phyloP scores from a whole-genome alignment of 2,888 invertebrate species.

The Meiosimyza decipiens region DNA sequence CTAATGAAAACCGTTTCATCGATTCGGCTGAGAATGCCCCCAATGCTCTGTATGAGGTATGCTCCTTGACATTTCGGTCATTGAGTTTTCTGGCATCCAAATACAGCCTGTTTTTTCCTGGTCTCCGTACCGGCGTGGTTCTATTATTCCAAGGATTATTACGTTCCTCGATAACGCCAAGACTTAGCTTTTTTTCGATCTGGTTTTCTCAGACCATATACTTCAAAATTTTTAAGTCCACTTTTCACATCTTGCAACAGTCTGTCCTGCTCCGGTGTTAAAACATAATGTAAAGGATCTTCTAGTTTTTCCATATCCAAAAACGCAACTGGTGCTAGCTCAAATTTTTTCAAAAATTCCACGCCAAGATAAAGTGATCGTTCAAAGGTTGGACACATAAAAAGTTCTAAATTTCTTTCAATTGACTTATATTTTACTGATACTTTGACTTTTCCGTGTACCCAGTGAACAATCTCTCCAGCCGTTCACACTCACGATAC shows the following conservation, averaged over 20 bases:
- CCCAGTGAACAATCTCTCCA: too few species aligned
- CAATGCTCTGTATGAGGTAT: too few species aligned
- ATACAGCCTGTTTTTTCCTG: too few species aligned
- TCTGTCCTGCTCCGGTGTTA: not conserved
- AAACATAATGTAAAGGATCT: not conserved
- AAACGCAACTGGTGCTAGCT: constrained; percentile 12
- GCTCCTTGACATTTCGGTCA: too few species aligned
- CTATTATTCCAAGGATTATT: constrained; percentile 42
- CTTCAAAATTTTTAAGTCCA: too few species aligned
- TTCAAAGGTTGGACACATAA: constrained; percentile 26
- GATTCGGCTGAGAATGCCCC: not conserved
- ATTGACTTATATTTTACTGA: too few species aligned
- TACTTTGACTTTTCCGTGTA: too few species aligned
- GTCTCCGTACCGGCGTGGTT: constrained; percentile 30
- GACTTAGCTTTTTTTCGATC: too few species aligned
- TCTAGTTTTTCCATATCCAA: too few species aligned
- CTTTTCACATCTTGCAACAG: not conserved
- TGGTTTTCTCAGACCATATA: too few species aligned
- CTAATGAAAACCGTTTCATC: constrained; percentile 48
- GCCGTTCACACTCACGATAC: constrained; percentile 19
- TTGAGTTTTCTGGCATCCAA: too few species aligned
- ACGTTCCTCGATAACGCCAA: constrained; percentile 49
- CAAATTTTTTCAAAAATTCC: constrained; percentile 36
- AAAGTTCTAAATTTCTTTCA: not conserved
- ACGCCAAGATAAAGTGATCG: constrained; percentile 33